A percentile compares a stretch with the other conserved stretches of the same genome.
phyloP scores from a whole-genome alignment of 37 sponge, comb jelly and placozoan species.

The Sycon ciliatum region DNA sequence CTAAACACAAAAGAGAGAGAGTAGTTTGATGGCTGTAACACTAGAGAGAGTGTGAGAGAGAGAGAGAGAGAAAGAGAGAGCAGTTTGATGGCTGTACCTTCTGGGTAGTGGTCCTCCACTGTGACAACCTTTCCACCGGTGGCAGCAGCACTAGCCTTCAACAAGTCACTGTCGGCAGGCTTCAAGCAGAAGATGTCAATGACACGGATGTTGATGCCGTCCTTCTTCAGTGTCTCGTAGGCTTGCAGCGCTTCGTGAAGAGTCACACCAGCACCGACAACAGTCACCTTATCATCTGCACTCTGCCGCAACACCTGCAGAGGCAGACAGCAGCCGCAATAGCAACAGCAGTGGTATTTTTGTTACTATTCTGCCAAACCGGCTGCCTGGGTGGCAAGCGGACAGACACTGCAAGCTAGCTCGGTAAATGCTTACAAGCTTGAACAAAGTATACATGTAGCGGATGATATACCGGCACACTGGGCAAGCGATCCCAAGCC shows the following conservation, averaged over 20 bases:
- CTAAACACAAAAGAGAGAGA: background rate
- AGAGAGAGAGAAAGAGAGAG: no score
- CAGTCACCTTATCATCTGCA: constrained; percentile 71
- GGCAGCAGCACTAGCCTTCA: constrained; percentile 54
- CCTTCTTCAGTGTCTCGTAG: constrained; percentile 42
- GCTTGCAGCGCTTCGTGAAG: constrained; percentile 75
- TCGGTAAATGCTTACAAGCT: no score
- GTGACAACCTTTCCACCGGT: constrained; percentile 80
- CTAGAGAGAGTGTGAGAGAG: no score
- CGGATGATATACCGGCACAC: no score
- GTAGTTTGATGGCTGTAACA: background rate
- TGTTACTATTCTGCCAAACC: background rate
- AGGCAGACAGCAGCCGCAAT: background rate
- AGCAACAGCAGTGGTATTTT: background rate
- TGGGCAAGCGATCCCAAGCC: background rate
- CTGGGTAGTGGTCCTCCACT: constrained; percentile 95
- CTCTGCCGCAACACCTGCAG: constrained; percentile 53
- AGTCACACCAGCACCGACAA: constrained; percentile 89
- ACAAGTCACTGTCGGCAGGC: constrained; percentile 79
- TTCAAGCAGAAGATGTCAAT: constrained; percentile 91
- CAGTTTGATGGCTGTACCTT: constrained; percentile 50
- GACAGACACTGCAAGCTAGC: no score
- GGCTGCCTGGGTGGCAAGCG: constrained; percentile 9
- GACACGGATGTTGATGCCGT: constrained; percentile 82
- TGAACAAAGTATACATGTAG: no score